Base-by-base conservation (phyloP, 1,140 invertebrate species). In the Pseudomyrmex gracilis region DNA sequence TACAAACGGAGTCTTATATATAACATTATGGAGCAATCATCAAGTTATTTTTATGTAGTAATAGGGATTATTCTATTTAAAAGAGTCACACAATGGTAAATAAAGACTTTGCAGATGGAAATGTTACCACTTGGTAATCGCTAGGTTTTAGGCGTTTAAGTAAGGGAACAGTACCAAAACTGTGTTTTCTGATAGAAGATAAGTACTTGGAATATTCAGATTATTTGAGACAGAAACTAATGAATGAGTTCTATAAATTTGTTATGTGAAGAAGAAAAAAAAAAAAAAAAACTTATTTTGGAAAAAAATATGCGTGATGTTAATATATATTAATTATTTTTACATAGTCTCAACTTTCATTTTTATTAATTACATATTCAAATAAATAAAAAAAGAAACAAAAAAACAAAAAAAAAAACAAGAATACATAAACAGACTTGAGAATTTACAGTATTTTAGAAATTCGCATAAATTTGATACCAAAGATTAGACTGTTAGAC, bases 1-100 rank as follows among this genome's bases (percentile, higher is more conserved):
- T 89, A 89, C 77, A 89, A 84, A 87, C 78, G 78, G 67, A 74
- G 64, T 83, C 83, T 85, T 87, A 57, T 24, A 34, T 34, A 68
- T 24, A 60, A 73, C 58, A 58, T 60, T 43, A 47, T 47, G 24
- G 53, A 70, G 66, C 68, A 84, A 57, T 84, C 70, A 89, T 57
- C 34, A 34, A 85, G 22, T 70, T 61, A 85, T 74, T 83, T 74
- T 83, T n/a, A 55, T 85, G 55, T 76, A 43, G 55, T 86, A 60
- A 82, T 84, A 84, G 71, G 17, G 55, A 74, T 51, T 60, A 49
- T 15, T 49, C 10, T 83, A 57, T 13, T 64, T 0, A 43, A 53
- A 66, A 58, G 61, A 61, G 20, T 60, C 43, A 77, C 22, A 12
- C 17, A 61, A 24, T 58, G 5, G 34, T 45, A 17, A 15, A 67